Percentiles rank a stretch among this genome's conserved stretches.
These are phyloP conservation scores for Atopsyche davidsoni DNA, from an alignment of 1,140 invertebrate species.

Conservation along the genomic window DNA sequence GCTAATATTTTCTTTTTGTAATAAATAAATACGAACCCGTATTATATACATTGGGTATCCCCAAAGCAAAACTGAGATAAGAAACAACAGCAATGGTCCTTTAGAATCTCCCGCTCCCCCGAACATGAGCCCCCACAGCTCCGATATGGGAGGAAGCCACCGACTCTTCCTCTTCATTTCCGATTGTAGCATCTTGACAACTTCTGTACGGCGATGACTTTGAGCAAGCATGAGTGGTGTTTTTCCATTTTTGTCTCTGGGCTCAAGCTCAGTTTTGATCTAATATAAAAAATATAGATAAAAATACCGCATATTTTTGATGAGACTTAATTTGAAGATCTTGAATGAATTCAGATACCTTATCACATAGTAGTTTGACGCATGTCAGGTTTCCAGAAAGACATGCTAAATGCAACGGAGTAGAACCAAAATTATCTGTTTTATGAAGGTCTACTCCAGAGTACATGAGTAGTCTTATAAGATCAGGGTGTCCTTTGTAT, in stretches of 20 bases:
- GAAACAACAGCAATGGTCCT: slow-evolving; percentile 77
- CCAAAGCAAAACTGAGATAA: slow-evolving; percentile 80
- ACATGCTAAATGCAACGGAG: slow-evolving; percentile 87
- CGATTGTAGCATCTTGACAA: slow-evolving; percentile 71
- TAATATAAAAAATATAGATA: slow-evolving; percentile 36
- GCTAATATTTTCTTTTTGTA: too few species aligned
- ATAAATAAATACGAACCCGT: slow-evolving; percentile 55
- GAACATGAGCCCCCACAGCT: slow-evolving; percentile 85
- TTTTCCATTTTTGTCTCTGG: slow-evolving; percentile 85
- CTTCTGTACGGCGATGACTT: slow-evolving; percentile 77
- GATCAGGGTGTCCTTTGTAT: slow-evolving; percentile 84
- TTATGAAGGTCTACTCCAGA: slow-evolving; percentile 82
- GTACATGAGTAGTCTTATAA: slow-evolving; percentile 84
- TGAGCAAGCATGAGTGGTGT: slow-evolving; percentile 82
- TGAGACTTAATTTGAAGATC: not conserved
- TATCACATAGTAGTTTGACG: slow-evolving; percentile 77
- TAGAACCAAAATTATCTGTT: slow-evolving; percentile 88
- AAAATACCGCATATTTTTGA: not conserved
- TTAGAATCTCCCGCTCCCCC: slow-evolving; percentile 86
- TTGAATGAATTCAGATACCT: slow-evolving; percentile 48
- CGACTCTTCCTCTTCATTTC: slow-evolving; percentile 74
- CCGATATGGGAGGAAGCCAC: slow-evolving; percentile 79
- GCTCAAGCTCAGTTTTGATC: slow-evolving; percentile 78
- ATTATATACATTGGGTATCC: slow-evolving; percentile 91
- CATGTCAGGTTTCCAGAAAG: slow-evolving; percentile 79